These are phyloP conservation scores for Eupithecia vulgata DNA, from an alignment of 2,888 invertebrate genomes.

Conservation along the genomic window DNA sequence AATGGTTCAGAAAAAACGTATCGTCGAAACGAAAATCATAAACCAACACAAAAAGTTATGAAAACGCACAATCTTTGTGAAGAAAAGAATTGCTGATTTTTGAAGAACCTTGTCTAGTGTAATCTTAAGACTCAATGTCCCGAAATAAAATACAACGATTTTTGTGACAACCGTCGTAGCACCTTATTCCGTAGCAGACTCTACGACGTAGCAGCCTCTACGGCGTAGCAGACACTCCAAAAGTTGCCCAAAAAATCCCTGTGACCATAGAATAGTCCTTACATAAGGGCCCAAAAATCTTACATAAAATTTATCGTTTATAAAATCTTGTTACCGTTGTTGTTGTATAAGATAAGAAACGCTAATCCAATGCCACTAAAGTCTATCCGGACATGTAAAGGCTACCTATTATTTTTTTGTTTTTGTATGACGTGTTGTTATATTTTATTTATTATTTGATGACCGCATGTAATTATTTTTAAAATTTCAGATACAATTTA, in stretches of 20 bases:
- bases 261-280: background rate
- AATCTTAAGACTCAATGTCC: too few relatives aligned
- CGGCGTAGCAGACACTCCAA: constrained; percentile 1
- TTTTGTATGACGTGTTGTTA: too few relatives aligned
- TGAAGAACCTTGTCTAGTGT: too few relatives aligned
- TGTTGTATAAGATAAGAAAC: background rate
- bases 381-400: background rate
- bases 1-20: too few relatives aligned
- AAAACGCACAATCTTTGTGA: too few relatives aligned
- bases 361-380: background rate
- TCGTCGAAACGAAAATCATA: too few relatives aligned
- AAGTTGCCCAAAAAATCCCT: background rate
- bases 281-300: background rate
- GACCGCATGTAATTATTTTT: too few relatives aligned
- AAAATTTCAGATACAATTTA: too few relatives aligned
- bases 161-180: background rate
- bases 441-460: too few relatives aligned
- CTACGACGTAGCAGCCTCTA: background rate
- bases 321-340: background rate
- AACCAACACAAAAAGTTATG: too few relatives aligned
- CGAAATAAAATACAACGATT: background rate
- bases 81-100: too few relatives aligned
- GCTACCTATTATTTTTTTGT: too few relatives aligned
- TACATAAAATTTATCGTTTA: background rate
- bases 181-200: background rate